Conservation (phyloP, 2,113 vertebrate species). For the Danio rerio region GRCz12tu NC_133198.1:6965501-6966000, state of each 20-base stretch:
- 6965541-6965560: neutral
- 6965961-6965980: conserved; percentile 28
- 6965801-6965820: conserved; percentile 18
- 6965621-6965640: conserved; percentile 7
- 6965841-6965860: conserved; percentile 61
- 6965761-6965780: conserved; percentile 55
- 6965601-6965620: neutral
- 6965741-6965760: conserved; percentile 50
- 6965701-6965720: conserved; percentile 38
- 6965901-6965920: conserved; percentile 37
- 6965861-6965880: conserved; percentile 75
- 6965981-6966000: conserved; percentile 32
- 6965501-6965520: neutral
- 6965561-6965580: neutral
- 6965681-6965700: conserved; percentile 3
- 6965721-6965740: conserved; percentile 54
- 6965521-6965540: conserved; percentile 50
- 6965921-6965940: conserved; percentile 13
- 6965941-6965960: conserved; percentile 7
- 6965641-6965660: conserved; percentile 53
- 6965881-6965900: conserved; percentile 76
- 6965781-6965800: conserved; percentile 40
- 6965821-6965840: conserved; percentile 59
- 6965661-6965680: conserved; percentile 40
- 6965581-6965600: neutral